Evolutionary conservation across 2,888 invertebrate species (phyloP), one percentile per base, ranked within the genome.

Genomic region (Gerris lacustris): DNA sequence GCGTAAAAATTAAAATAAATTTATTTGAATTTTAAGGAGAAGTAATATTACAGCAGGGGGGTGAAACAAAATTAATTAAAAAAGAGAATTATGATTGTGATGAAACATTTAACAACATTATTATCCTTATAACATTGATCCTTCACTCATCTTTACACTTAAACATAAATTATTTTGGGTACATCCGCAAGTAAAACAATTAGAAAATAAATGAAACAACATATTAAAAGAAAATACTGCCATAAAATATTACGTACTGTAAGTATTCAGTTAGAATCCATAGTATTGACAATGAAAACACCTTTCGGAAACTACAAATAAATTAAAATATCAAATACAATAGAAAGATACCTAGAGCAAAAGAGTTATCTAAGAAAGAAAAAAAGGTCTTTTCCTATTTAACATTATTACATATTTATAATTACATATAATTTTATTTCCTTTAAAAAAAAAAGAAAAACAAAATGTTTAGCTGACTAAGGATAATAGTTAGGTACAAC

Each of bases 311-410:
- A 55, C 55, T 55, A 55, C 55, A 11, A 55, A 55, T 55, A 55
- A 55, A 55, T 55, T 55, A 55, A 55, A 55, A 55, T 55, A 55
- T 55, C 55, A 55, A 55, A 55, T 55, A 55, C 55, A 55, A 55
- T 55, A 55, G 55, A 55, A 55, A 55, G 55, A 55, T 55, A 55
- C 55, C 55, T 55, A 55, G 55, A 55, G 55, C 55, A 55, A 55
- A 55, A 15, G 15, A 15, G 9, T 55, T 55, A 55, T 55, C 55
- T 55, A 55, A 55, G 15, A 15, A 55, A 55, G 2, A 15, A 55
- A 55, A 55, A 55, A 2, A 11, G 55, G 15, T 15, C 55, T 55
- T 55, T 11, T 9, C 55, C 15, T 55, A 55, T 55, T 11, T 11
- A 55, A 55, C 55, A 55, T 55, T 55, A 55, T 55, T 55, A 55